phyloP scores from a whole-genome alignment of 2,797 vertebrate genomes.

The Gymnoscopelus microlampas region DNA sequence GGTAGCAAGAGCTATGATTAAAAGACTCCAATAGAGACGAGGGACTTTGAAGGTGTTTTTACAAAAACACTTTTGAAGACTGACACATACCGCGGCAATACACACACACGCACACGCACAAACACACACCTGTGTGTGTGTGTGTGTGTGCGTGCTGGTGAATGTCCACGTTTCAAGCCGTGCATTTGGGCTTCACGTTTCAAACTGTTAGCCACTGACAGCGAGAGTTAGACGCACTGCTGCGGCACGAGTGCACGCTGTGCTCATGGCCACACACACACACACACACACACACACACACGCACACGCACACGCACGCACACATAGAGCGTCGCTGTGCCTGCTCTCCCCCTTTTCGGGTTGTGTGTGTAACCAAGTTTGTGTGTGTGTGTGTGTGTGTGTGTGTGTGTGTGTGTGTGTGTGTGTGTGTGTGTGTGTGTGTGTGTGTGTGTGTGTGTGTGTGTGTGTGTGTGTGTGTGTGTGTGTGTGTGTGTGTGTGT shows the following conservation, averaged over 20 bases:
- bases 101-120: no score
- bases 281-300: neutral
- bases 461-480: no score
- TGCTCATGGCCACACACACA: conserved; percentile 26
- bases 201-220: conserved; percentile 11
- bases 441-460: no score
- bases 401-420: no score
- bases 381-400: no score
- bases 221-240: conserved; percentile 9
- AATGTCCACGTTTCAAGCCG: neutral
- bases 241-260: neutral
- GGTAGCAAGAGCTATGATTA: no score
- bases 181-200: neutral
- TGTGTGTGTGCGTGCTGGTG: neutral
- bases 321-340: neutral
- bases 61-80: no score
- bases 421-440: no score
- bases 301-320: neutral
- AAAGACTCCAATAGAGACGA: no score
- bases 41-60: no score
- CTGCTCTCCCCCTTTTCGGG: neutral
- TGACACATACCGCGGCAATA: no score
- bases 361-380: conserved; percentile 31
- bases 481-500: no score
- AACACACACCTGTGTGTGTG: neutral